A percentile compares a stretch with the other conserved stretches of the same genome.
These are phyloP conservation scores for Leptocoma aspasia DNA, from an alignment of 2,113 vertebrate genomes.

Conservation along the genomic window DNA sequence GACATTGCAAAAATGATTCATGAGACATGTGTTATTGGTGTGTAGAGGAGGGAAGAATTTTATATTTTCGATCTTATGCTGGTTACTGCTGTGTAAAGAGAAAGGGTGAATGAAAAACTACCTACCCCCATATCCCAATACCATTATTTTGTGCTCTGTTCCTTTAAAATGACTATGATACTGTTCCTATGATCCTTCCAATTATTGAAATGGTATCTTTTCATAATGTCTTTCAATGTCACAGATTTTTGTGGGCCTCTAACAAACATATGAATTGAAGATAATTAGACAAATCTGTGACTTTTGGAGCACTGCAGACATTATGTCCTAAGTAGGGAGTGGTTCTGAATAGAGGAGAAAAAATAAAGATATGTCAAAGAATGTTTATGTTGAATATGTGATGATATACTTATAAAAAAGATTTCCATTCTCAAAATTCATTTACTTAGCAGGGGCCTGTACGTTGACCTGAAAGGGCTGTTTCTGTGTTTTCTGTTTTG, in stretches of 20 bases:
- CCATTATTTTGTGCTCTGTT: not conserved
- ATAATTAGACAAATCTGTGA: not conserved
- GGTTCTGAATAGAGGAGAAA: not conserved
- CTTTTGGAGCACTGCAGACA: not conserved
- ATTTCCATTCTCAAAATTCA: not conserved
- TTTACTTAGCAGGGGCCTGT: not conserved
- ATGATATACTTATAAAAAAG: not conserved
- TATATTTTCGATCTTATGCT: not conserved
- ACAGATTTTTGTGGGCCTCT: not conserved
- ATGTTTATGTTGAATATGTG: not conserved
- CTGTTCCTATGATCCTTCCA: not conserved
- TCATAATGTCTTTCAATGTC: not conserved
- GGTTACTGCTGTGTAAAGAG: not conserved
- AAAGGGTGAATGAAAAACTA: not conserved
- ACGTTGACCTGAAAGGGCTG: not conserved
- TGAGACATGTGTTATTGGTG: not conserved
- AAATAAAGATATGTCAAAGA: not conserved
- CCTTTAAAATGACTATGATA: constrained; percentile 21
- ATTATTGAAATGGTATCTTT: not conserved
- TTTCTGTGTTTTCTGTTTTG: not conserved
- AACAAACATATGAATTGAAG: not conserved
- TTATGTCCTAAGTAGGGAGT: not conserved
- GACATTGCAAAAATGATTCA: not conserved
- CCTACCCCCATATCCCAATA: not conserved
- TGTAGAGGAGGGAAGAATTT: not conserved